Conservation (phyloP, 2,113 vertebrate genomes). For the Ariopsis seemanni region DNA sequence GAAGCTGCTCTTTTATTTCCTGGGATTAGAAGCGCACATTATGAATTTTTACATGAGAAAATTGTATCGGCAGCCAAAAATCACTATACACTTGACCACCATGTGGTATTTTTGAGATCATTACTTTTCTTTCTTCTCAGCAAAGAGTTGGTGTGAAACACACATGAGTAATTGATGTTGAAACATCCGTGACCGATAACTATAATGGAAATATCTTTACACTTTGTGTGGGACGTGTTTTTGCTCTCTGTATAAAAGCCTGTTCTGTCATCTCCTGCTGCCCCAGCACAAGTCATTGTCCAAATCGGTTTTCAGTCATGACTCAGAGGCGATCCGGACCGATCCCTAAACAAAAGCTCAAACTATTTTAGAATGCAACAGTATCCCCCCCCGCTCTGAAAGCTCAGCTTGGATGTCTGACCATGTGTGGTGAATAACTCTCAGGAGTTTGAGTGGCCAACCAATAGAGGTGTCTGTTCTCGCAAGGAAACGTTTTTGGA, state of each 20-base stretch:
- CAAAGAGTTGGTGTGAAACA: neutral
- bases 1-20: neutral
- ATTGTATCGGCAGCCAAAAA: neutral
- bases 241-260: neutral
- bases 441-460: slow-evolving; percentile 18
- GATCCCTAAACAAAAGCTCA: slow-evolving; percentile 61
- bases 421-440: slow-evolving; percentile 65
- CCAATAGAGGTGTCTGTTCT: slow-evolving; percentile 18
- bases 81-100: neutral
- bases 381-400: slow-evolving; percentile 51
- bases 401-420: slow-evolving; percentile 59
- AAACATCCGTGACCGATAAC: neutral
- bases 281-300: slow-evolving; percentile 59
- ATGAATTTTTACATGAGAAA: neutral
- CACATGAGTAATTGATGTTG: neutral
- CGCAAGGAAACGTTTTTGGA: too few relatives aligned
- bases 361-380: slow-evolving; percentile 65
- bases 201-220: neutral
- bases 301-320: slow-evolving; percentile 61
- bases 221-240: too few relatives aligned
- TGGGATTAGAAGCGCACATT: neutral
- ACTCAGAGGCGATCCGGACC: slow-evolving; percentile 62
- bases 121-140: neutral
- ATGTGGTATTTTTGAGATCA: neutral
- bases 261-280: slow-evolving; percentile 32